Conservation (phyloP, 2,888 invertebrate genomes). For the Trachelus tabidus region DNA sequence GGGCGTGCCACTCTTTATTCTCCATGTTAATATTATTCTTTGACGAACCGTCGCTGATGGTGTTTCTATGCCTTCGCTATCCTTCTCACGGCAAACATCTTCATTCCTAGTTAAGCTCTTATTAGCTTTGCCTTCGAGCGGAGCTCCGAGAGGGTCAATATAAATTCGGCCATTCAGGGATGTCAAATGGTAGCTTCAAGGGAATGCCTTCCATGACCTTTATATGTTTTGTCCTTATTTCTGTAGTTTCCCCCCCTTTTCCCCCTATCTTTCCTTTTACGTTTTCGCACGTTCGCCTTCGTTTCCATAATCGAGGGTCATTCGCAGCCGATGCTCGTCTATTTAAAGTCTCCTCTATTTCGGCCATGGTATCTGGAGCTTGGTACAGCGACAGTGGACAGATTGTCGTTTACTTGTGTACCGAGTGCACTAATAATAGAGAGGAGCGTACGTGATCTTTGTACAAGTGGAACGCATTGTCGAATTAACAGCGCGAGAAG, state of each 20-base stretch:
- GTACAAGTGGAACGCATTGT: neutral
- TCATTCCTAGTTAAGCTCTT: neutral
- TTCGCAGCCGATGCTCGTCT: slow-evolving; percentile 32
- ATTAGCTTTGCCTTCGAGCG: neutral
- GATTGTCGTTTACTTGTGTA: neutral
- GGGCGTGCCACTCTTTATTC: neutral
- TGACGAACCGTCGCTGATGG: neutral
- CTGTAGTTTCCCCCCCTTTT: neutral
- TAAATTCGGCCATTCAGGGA: neutral
- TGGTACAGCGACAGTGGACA: neutral
- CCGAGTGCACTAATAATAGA: neutral
- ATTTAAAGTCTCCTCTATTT: slow-evolving; percentile 42
- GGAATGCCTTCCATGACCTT: neutral
- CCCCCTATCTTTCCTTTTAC: neutral
- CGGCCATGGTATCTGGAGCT: slow-evolving; percentile 42
- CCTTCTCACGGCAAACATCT: neutral
- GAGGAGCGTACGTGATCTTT: neutral
- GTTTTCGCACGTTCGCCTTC: neutral
- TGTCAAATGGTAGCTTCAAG: neutral
- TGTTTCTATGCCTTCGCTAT: neutral
- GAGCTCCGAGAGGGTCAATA: neutral
- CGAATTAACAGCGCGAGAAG: neutral
- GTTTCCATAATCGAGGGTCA: slow-evolving; percentile 28
- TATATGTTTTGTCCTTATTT: neutral
- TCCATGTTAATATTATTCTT: neutral